These are phyloP conservation scores for Chaenogobius annularis DNA, from an alignment of 2,113 vertebrate genomes.

Conservation along the genomic window DNA sequence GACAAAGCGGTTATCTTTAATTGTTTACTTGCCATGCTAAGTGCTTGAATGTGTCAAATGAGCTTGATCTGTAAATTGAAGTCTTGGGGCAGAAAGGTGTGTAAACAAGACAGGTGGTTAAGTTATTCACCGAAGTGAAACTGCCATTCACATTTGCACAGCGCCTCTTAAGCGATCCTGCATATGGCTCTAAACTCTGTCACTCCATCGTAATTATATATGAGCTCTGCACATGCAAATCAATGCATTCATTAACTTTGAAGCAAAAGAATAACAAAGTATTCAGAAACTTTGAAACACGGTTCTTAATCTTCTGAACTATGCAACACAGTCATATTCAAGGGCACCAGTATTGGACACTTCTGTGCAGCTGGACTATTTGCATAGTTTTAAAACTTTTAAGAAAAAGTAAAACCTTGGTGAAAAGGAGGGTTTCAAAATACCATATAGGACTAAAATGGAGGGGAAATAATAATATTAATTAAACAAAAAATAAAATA, in stretches of 20 bases:
- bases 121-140: constrained; percentile 24
- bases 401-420: too few relatives aligned
- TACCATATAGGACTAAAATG: not conserved
- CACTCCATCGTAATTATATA: constrained; percentile 41
- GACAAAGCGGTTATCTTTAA: constrained; percentile 30
- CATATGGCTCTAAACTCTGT: constrained; percentile 38
- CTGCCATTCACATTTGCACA: constrained; percentile 16
- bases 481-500: not conserved
- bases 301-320: constrained; percentile 28
- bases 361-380: constrained; percentile 45
- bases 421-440: too few relatives aligned
- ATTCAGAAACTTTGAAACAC: constrained; percentile 37
- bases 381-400: constrained; percentile 48
- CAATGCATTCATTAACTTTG: constrained; percentile 30
- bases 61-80: constrained; percentile 15
- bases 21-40: constrained; percentile 27
- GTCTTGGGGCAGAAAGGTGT: constrained; percentile 12
- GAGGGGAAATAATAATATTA: not conserved
- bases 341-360: constrained; percentile 57
- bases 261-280: constrained; percentile 15
- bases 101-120: constrained; percentile 41
- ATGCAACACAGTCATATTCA: constrained; percentile 50
- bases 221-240: constrained; percentile 37
- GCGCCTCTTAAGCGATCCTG: constrained; percentile 16
- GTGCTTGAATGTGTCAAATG: constrained; percentile 19